Evolutionary conservation across 2,797 vertebrate genomes (phyloP), one percentile per base, ranked within the genome.

Genomic region (Phoebastria nigripes): DNA sequence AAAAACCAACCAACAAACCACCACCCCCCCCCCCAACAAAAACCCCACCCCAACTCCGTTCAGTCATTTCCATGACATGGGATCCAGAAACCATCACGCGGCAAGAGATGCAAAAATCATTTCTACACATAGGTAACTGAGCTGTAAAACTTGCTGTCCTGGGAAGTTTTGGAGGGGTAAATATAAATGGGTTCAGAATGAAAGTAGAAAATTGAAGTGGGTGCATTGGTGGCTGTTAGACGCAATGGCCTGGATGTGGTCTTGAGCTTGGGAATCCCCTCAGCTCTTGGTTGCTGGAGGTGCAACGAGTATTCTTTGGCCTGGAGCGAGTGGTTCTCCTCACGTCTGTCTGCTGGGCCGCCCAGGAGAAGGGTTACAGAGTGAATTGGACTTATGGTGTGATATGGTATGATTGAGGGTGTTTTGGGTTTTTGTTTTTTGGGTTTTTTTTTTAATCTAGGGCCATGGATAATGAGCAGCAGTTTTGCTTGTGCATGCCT

Each of bases 381-480:
- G 54, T 0, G 0, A 26, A 9, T 7, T 65, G 52, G 33, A 2
- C 21, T 79, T 1, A 2, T 0, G 16, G 12, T 21, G 35, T 21
- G 16, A 2, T 41, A 35, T 1, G 15, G 4, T 24, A 0, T 11
- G 37, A n/a, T 12, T 31, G 33, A 41, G 33, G 8, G 5, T 22
- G 61, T 6, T 28, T 28, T 41, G 37, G 49, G 8, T 6, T 9
- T 21, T 16, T 11, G 21, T 10, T 5, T 18, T 66, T 79, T 17
- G 12, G 3, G 7, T 35, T 25, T 13, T 42, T 39, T 41, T 63
- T 22, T 44, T 33, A 33, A 12, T 73, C 13, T n/a, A 15, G 47
- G 47, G 56, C 54, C 8, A 0, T 33, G 41, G 51, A 8, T 28
- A 39, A 24, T 1, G 47, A 93, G 69, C 63, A 66, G 41, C 51